Percentiles rank a stretch among this genome's conserved stretches.
These are phyloP conservation scores for Hydractinia symbiolongicarpus DNA, from an alignment of 30 jellyfish, hydroid and myxozoan genomes.

Conservation along the genomic window DNA sequence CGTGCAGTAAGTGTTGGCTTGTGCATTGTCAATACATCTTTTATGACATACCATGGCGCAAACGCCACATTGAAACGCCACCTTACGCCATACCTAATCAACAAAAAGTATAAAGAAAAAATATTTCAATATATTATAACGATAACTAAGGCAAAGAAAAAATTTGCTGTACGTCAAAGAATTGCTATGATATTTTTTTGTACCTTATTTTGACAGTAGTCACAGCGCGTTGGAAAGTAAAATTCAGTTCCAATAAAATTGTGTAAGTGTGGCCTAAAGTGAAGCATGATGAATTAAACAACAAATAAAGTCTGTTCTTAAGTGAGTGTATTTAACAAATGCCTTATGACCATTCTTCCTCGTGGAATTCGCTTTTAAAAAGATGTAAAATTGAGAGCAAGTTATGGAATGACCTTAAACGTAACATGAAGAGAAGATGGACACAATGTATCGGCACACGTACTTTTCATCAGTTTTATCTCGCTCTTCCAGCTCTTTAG, in stretches of 20 bases:
- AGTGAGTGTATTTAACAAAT: no score
- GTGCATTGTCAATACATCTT: conserved; percentile 75
- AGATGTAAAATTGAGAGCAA: no score
- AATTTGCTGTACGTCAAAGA: background rate
- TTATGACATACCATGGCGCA: conserved; percentile 90
- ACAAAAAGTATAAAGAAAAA: background rate
- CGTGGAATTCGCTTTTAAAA: no score
- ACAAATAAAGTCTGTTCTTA: no score
- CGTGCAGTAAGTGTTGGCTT: conserved; percentile 81
- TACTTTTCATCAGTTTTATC: no score
- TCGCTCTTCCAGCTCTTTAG: no score
- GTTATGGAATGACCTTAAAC: no score
- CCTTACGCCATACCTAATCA: conserved; percentile 85
- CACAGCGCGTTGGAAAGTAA: conserved; percentile 84
- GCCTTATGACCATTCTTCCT: no score
- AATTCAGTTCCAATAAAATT: conserved; percentile 75
- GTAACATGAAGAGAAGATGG: no score
- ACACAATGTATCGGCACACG: no score
- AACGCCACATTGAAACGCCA: conserved; percentile 80
- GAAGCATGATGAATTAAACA: background rate
- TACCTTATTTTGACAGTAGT: conserved; percentile 89
- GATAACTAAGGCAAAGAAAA: background rate
- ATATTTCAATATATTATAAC: background rate
- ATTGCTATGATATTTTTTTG: background rate
- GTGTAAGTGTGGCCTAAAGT: conserved; percentile 42